Percentiles rank a stretch among this genome's conserved stretches.
Conservation (phyloP, 2,888 invertebrate genomes). For the Prosopocoilus inquinatus region DNA sequence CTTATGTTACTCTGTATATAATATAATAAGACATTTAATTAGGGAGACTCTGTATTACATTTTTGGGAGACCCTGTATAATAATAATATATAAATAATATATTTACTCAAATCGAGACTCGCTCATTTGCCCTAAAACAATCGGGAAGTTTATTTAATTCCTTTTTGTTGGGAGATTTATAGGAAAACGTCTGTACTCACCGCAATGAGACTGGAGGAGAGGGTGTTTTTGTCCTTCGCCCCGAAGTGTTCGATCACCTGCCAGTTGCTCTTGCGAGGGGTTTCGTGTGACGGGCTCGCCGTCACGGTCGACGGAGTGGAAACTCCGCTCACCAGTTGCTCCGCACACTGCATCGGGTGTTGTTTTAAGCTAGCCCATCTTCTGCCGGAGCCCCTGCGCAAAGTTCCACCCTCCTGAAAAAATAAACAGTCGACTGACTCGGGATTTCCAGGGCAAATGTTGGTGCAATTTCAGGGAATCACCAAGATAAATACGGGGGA, state of each 20-base stretch:
- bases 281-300: slow-evolving; percentile 55
- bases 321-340: slow-evolving; percentile 35
- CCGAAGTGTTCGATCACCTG: slow-evolving; percentile 86
- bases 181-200: slow-evolving; percentile 48
- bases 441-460: too few relatives aligned
- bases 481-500: too few relatives aligned
- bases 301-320: slow-evolving; percentile 22
- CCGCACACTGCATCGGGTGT: slow-evolving; percentile 47
- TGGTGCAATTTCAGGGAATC: too few relatives aligned
- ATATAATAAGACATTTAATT: too few relatives aligned
- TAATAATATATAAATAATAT: too few relatives aligned
- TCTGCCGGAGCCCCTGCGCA: slow-evolving; percentile 45
- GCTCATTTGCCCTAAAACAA: too few relatives aligned
- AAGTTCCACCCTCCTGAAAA: slow-evolving; percentile 41
- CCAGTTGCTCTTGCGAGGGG: slow-evolving; percentile 82
- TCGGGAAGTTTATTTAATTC: too few relatives aligned
- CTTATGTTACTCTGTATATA: too few relatives aligned
- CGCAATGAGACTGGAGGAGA: slow-evolving; percentile 63
- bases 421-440: slow-evolving; percentile 6
- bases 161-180: neutral
- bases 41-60: too few relatives aligned
- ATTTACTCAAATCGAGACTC: too few relatives aligned
- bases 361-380: slow-evolving; percentile 57
- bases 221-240: slow-evolving; percentile 59
- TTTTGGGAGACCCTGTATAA: too few relatives aligned